A percentile compares a stretch with the other conserved stretches of the same genome.
Evolutionary conservation across 2,113 vertebrate genomes (phyloP).

Genomic region (Triplophysa siluroides): DNA sequence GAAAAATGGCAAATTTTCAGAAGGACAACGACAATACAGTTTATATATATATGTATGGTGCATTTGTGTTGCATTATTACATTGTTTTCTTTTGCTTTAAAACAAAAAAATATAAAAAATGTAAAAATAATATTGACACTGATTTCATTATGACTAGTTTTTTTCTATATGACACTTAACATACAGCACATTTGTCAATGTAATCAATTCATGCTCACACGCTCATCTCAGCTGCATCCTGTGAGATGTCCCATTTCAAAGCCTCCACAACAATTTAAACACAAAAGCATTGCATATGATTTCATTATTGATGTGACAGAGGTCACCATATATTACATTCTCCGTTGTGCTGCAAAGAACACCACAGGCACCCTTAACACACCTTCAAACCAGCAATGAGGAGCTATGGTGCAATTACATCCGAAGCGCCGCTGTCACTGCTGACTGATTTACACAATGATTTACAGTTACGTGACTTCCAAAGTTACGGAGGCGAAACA

Average conservation of each 20-base stretch:
- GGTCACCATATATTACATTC: not conserved
- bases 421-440: not conserved
- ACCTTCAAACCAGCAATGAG: constrained; percentile 18
- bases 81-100: no score
- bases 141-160: not conserved
- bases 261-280: not conserved
- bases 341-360: not conserved
- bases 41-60: no score
- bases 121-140: not conserved
- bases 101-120: no score
- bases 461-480: constrained; percentile 42
- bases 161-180: not conserved
- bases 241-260: not conserved
- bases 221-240: not conserved
- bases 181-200: constrained; percentile 2
- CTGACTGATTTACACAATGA: constrained; percentile 44
- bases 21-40: no score
- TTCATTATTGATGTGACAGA: not conserved
- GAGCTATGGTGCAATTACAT: constrained; percentile 13
- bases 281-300: not conserved
- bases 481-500: constrained; percentile 20
- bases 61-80: no score
- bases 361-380: not conserved
- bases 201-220: constrained; percentile 10
- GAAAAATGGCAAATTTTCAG: no score